Base-by-base conservation (phyloP, 2,888 invertebrate species). In the Euplagia quadripunctaria region DNA sequence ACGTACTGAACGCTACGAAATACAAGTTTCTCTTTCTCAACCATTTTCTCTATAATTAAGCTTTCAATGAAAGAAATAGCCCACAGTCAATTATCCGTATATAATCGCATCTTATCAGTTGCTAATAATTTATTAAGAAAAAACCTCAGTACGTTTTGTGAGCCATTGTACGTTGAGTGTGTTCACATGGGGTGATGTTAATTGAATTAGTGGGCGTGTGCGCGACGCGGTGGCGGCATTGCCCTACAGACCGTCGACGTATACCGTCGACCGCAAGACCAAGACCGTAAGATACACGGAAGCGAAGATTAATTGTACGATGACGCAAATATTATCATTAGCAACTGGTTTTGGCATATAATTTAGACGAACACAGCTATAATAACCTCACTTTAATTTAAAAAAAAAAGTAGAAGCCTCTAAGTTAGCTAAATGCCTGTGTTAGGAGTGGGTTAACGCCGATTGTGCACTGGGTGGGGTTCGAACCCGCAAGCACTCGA, bases 131-230 rank as follows among this genome's bases (percentile, higher is more conserved):
- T 51, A 16, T 42, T 51, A 65, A 66, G 58, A 52, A 31, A 61
- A 17, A 43, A 43, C 2, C 49, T 14, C 41, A 74, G 70, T 63
- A 79, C 76, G 78, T 85, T 87, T 79, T 83, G 76, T 76, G 20
- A 49, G 7, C 76, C 79, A 74, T 75, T 79, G 87, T 91, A 85
- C 64, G 64, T 72, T 78, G 41, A 86, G 86, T 90, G 86, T 68
- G 66, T 72, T 79, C 52, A 85, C 82, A 86, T 79, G 76, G 81
- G 81, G 82, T 89, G 88, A 92, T 92, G 92, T 94, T 92, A 94
- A 94, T 94, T 94, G 88, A 93, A 93, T 94, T 92, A 94, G 91
- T 89, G 90, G 94, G 94, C 93, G 94, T 91, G 90, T 86, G 87
- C 85, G 76, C 81, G 82, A 79, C 74, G 81, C 76, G 80, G 83